These are phyloP conservation scores for Argya squamiceps DNA, from an alignment of 2,797 vertebrate genomes.

Conservation along the genomic window DNA sequence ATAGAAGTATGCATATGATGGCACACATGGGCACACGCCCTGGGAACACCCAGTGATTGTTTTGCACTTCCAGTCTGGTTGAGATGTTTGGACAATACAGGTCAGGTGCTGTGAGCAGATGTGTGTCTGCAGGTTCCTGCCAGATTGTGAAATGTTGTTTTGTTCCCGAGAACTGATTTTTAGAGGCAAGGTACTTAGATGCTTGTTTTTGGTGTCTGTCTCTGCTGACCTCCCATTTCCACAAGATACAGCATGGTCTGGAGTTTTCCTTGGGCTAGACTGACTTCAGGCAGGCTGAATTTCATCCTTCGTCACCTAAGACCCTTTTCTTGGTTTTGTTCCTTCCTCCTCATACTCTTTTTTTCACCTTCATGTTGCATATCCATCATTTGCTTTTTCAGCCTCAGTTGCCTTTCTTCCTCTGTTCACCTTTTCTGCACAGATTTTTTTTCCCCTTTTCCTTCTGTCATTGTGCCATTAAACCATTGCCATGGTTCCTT, in stretches of 20 bases:
- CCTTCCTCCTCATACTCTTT: neutral
- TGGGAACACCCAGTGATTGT: slow-evolving; percentile 7
- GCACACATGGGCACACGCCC: neutral
- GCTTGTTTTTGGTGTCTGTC: neutral
- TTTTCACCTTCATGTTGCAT: neutral
- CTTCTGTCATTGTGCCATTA: neutral
- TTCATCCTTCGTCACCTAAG: neutral
- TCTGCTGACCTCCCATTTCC: neutral
- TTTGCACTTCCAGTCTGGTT: neutral
- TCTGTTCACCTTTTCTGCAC: neutral
- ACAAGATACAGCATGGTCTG: fast-evolving
- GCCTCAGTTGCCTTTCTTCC: neutral
- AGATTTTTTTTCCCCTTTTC: neutral
- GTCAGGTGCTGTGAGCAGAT: neutral
- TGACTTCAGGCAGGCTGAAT: neutral
- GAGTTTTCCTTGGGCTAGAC: neutral
- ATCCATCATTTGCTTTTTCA: neutral
- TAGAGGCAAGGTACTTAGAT: neutral
- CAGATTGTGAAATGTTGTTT: neutral
- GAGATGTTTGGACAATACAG: neutral
- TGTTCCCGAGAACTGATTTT: neutral
- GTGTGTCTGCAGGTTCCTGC: neutral
- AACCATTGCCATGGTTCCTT: neutral
- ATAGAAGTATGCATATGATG: neutral
- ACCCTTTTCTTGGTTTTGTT: neutral